Conservation (phyloP, 2,797 vertebrate genomes). For the Babyrousa celebensis region DNA sequence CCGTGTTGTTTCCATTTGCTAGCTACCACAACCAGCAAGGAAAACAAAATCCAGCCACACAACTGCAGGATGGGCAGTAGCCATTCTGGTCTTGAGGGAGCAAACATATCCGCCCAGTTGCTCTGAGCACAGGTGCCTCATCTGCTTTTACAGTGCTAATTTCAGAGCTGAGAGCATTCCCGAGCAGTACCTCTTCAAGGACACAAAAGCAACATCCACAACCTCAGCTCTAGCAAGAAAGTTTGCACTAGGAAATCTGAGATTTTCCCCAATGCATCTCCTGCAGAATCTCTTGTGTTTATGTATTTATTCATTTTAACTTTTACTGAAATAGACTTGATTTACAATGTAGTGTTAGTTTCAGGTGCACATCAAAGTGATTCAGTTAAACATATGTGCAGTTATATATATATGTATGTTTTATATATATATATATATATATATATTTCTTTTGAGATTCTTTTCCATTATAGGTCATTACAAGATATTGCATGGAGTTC, state of each 20-base stretch:
- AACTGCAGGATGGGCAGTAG: neutral
- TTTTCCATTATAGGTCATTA: too few species aligned
- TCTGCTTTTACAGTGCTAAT: too few species aligned
- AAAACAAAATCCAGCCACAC: neutral
- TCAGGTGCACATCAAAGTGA: neutral
- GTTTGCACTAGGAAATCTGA: neutral
- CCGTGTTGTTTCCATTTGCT: constrained; percentile 1
- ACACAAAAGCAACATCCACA: neutral
- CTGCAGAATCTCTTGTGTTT: neutral
- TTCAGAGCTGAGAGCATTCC: neutral
- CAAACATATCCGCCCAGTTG: neutral
- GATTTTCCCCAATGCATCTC: neutral
- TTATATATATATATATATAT: too few species aligned
- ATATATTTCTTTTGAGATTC: too few species aligned
- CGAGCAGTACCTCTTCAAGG: neutral
- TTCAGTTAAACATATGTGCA: neutral
- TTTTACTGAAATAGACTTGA: neutral
- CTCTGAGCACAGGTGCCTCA: neutral
- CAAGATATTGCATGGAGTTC: too few species aligned
- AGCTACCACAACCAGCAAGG: neutral
- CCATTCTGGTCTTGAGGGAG: neutral
- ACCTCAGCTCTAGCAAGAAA: neutral
- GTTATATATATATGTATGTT: too few species aligned
- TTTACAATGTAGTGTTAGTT: neutral
- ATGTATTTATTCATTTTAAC: too few species aligned